These are phyloP conservation scores for Atethmia centrago DNA, from an alignment of 2,888 invertebrate genomes.

Conservation along the genomic window DNA sequence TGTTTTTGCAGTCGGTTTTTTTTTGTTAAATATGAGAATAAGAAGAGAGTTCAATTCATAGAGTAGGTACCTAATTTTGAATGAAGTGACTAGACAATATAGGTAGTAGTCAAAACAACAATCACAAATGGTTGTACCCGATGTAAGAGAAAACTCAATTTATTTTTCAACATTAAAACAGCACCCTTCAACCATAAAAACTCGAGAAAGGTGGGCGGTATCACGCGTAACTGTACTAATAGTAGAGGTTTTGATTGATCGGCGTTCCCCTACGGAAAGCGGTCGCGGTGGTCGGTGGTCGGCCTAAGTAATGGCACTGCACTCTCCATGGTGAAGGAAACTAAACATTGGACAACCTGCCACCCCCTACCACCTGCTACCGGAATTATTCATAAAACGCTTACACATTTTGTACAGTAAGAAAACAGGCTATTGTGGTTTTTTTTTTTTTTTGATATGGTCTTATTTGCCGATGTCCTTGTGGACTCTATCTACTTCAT, in stretches of 20 bases:
- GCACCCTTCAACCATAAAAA: constrained; percentile 49
- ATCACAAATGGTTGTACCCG: neutral
- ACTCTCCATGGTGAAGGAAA: constrained; percentile 88
- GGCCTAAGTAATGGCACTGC: constrained; percentile 66
- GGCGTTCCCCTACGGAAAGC: constrained; percentile 50
- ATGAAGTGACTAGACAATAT: neutral
- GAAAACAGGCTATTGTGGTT: neutral
- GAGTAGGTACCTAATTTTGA: neutral
- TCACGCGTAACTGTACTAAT: constrained; percentile 57
- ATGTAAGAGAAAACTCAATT: constrained; percentile 29
- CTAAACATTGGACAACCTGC: constrained; percentile 79
- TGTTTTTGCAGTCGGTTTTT: no score
- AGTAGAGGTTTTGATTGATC: constrained; percentile 73
- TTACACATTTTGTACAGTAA: constrained; percentile 24
- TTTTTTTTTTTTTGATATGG: no score
- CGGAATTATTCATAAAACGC: constrained; percentile 39
- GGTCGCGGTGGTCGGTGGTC: constrained; percentile 18
- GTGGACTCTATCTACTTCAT: no score
- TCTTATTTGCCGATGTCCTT: no score
- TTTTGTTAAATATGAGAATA: neutral
- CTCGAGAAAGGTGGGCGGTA: constrained; percentile 56
- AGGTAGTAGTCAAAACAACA: neutral
- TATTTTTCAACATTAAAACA: constrained; percentile 18
- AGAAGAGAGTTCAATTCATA: neutral
- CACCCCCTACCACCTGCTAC: constrained; percentile 48